Base-by-base conservation (phyloP, 2,888 invertebrate species). In the Andrena bicolor region DNA sequence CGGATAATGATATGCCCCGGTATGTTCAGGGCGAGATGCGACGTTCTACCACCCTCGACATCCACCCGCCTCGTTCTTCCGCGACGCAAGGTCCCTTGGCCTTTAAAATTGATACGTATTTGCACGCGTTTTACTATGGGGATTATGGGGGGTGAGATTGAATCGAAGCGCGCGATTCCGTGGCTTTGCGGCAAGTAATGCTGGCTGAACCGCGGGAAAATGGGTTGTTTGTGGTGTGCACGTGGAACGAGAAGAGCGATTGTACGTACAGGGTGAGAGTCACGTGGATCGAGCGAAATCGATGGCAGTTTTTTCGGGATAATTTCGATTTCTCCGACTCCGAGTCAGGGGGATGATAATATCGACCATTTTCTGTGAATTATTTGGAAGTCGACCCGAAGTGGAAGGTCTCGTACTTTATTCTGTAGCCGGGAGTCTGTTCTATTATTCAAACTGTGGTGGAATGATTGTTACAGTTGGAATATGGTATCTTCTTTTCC, bases 1-100 rank as follows among this genome's bases (percentile, higher is more conserved):
- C 41, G 75, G 53, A 70, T 82, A 81, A 75, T 63, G 80, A 80
- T 79, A 80, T 56, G 60, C 53, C 6, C 35, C 13, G 26, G 35
- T 35, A 53, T 64, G 53, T 80, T 49, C 23, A 16, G 60, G n/a
- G 64, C 20, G 16, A 16, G 61, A 63, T 72, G 66, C 48, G 16
- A 56, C 48, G 26, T 13, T 35, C 68, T 26, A 41, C 41, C 41
- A 16, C 30, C 13, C 6, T 51, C 56, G 49, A 41, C 76, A 48
- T 51, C 49, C 49, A 23, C 16, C 51, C 30, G 13, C 51, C 4
- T 16, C 20, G n/a, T 13, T 32, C 13, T 2, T n/a, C 26, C 13
- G 4, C 26, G 6, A 13, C 13, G 7, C 28, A 7, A 30, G n/a
- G 20, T 32, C 7, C 20, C 10, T 1, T 56, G 56, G 26, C 1